Conservation (phyloP, 1,140 invertebrate species). For the Lepeophtheirus salmonis region DNA sequence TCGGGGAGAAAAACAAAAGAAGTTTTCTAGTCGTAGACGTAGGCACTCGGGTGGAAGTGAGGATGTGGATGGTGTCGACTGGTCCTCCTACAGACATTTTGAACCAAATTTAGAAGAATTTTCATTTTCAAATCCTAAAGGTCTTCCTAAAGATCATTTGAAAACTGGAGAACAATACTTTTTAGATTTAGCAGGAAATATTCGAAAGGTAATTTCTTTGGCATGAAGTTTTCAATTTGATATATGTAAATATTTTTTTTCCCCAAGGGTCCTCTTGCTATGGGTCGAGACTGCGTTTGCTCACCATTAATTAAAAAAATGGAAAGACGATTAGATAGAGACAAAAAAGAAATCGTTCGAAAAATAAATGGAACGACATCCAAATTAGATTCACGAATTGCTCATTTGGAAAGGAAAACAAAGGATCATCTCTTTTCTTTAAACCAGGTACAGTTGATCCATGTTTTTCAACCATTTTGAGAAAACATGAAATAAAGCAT, state of each 20-base stretch:
- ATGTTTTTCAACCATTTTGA: too few species aligned
- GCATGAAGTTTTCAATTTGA: too few species aligned
- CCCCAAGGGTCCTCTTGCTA: conserved; percentile 55
- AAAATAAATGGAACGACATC: conserved; percentile 61
- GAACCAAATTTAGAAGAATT: conserved; percentile 38
- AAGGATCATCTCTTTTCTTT: conserved; percentile 52
- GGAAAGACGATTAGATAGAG: conserved; percentile 60
- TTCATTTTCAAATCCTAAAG: conserved; percentile 60
- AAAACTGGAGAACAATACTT: conserved; percentile 80
- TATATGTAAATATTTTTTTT: conserved; percentile 16
- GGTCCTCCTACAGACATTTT: not conserved
- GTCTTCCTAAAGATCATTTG: conserved; percentile 60
- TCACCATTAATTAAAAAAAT: conserved; percentile 65
- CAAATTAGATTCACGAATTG: conserved; percentile 55
- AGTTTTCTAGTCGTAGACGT: not conserved
- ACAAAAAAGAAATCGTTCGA: conserved; percentile 62
- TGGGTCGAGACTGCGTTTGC: conserved; percentile 63
- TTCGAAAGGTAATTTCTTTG: conserved; percentile 45
- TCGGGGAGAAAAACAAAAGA: not conserved
- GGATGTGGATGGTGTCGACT: not conserved
- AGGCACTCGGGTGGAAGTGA: conserved; percentile 6
- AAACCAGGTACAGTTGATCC: conserved; percentile 22
- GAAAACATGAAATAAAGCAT: too few species aligned
- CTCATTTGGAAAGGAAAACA: conserved; percentile 49
- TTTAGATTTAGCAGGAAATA: conserved; percentile 83